Percentiles rank a stretch among this genome's conserved stretches.
These are phyloP conservation scores for Pipistrellus kuhlii DNA, from an alignment of 2,797 vertebrate genomes.

Conservation along the genomic window DNA sequence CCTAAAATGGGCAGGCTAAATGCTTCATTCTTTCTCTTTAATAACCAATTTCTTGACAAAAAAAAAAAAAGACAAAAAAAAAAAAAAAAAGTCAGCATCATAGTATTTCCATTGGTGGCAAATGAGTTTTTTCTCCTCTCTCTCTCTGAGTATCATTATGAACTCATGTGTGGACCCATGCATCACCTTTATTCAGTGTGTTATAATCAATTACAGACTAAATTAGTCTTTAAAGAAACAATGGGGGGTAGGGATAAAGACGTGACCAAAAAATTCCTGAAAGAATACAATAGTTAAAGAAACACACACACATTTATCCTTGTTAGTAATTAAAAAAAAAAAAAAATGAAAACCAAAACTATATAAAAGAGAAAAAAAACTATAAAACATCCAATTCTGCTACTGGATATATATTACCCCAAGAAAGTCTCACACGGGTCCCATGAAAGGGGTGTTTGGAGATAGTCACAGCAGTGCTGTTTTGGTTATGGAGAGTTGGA, in stretches of 20 bases:
- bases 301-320: background rate
- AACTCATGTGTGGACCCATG: conserved; percentile 34
- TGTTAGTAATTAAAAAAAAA: conserved; percentile 2
- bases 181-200: conserved; percentile 68
- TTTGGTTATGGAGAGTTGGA: background rate
- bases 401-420: conserved; percentile 15
- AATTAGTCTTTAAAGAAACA: conserved; percentile 70
- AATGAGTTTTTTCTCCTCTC: conserved; percentile 30
- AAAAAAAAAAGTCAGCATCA: conserved; percentile 64
- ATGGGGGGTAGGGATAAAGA: conserved; percentile 22
- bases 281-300: conserved; percentile 59
- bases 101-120: conserved; percentile 59
- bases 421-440: conserved; percentile 9
- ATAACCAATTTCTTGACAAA: conserved; percentile 69
- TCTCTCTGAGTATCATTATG: conserved; percentile 48
- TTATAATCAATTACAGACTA: conserved; percentile 66
- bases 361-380: background rate
- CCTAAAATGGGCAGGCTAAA: conserved; percentile 74
- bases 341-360: conserved; percentile 51
- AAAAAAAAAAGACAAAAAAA: conserved; percentile 73
- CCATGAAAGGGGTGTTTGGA: background rate
- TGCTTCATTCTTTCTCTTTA: conserved; percentile 73
- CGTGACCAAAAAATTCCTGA: conserved; percentile 46
- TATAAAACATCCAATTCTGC: conserved; percentile 8
- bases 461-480: background rate